phyloP scores from a whole-genome alignment of 2,888 invertebrate genomes.

The Luffia ferchaultella region DNA sequence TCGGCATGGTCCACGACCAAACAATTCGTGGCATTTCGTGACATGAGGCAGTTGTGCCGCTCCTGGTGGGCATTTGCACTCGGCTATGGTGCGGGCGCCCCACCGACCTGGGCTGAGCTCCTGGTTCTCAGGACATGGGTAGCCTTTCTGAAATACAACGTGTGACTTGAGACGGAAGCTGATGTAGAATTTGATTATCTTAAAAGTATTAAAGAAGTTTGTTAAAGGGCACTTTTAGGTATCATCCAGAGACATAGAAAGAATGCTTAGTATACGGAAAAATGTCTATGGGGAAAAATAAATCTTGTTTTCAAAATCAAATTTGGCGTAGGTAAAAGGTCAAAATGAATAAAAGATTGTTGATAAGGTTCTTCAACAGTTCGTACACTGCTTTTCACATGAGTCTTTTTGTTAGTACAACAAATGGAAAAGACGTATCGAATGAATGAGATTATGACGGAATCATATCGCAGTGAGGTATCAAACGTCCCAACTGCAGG shows the following conservation, averaged over 20 bases:
- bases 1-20: conserved; percentile 77
- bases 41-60: conserved; percentile 75
- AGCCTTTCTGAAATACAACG: conserved; percentile 60
- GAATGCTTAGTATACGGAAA: not conserved
- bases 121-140: conserved; percentile 86
- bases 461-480: too few species aligned
- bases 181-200: not conserved
- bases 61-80: conserved; percentile 85
- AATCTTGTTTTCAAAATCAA: too few species aligned
- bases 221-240: not conserved
- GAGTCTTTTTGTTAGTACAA: too few species aligned
- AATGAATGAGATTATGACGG: too few species aligned
- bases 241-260: not conserved
- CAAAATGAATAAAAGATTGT: too few species aligned
- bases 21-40: conserved; percentile 77
- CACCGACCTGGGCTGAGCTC: conserved; percentile 74
- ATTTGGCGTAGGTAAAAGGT: too few species aligned
- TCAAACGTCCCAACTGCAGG: too few species aligned
- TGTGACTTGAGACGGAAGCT: not conserved
- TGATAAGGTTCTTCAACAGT: too few species aligned
- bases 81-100: conserved; percentile 70
- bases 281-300: too few species aligned
- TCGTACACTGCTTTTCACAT: too few species aligned
- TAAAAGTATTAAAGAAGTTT: not conserved
- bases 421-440: too few species aligned